Conservation (phyloP, 2,888 invertebrate genomes). For the Clanis bilineata region DNA sequence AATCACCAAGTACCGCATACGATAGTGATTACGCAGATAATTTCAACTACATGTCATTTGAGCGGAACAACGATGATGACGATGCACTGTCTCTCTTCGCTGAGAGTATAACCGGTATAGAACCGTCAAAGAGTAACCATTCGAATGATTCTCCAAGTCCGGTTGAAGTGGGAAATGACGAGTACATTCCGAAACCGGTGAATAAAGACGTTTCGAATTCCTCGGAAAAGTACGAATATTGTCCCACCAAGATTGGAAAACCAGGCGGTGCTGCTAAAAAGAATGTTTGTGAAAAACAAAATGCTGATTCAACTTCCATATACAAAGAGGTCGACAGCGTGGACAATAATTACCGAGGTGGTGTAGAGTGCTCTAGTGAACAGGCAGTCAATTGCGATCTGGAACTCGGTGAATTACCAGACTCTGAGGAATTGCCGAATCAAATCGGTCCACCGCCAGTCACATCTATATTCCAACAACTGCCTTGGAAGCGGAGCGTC, state of each 20-base stretch:
- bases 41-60: conserved; percentile 20
- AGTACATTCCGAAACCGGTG: conserved; percentile 50
- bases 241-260: conserved; percentile 44
- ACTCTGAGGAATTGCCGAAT: not conserved
- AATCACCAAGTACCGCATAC: conserved; percentile 9
- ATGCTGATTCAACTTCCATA: conserved; percentile 59
- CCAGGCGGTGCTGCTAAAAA: conserved; percentile 21
- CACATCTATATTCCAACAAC: conserved; percentile 26
- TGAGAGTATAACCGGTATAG: conserved; percentile 65
- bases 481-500: conserved; percentile 28
- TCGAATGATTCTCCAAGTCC: conserved; percentile 17
- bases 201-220: not conserved
- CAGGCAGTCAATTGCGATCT: not conserved
- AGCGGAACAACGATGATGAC: conserved; percentile 53
- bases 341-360: conserved; percentile 21
- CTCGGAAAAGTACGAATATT: conserved; percentile 35
- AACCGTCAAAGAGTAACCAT: conserved; percentile 39
- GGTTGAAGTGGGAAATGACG: conserved; percentile 32
- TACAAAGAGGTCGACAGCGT: conserved; percentile 32
- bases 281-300: conserved; percentile 55
- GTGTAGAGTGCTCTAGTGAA: conserved; percentile 17
- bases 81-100: conserved; percentile 68
- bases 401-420: not conserved
- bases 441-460: not conserved
- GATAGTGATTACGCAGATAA: conserved; percentile 20